phyloP scores from a whole-genome alignment of 2,888 invertebrate species.

The Strigamia transsilvanica region DNA sequence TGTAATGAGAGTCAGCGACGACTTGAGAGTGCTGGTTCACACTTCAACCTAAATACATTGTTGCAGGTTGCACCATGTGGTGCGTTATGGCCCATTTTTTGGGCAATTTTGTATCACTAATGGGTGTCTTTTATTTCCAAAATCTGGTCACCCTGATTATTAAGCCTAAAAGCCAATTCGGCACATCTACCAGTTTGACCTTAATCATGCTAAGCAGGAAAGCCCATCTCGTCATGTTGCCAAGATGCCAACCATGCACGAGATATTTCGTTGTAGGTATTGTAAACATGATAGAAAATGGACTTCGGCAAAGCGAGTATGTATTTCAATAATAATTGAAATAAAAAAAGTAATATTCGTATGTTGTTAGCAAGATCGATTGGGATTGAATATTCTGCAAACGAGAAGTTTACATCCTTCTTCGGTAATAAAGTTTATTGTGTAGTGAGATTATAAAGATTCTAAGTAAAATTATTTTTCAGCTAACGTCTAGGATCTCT shows the following conservation, averaged over 20 bases:
- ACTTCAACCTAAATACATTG: too few relatives aligned
- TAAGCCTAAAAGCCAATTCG: neutral
- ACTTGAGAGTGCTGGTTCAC: too few relatives aligned
- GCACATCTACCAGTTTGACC: neutral
- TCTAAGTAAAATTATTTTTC: neutral
- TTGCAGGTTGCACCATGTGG: too few relatives aligned
- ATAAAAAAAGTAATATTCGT: neutral
- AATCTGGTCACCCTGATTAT: too few relatives aligned
- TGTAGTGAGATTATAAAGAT: too few relatives aligned
- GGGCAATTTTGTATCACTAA: too few relatives aligned
- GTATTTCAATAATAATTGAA: neutral
- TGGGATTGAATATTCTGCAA: slow-evolving; percentile 6
- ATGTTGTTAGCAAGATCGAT: neutral
- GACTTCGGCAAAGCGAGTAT: slow-evolving; percentile 15
- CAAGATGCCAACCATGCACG: slow-evolving; percentile 13
- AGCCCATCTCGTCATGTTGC: neutral
- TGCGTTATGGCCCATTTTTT: too few relatives aligned
- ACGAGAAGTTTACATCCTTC: slow-evolving; percentile 16
- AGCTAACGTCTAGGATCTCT: neutral
- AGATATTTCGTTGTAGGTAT: slow-evolving; percentile 10
- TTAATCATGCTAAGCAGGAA: neutral
- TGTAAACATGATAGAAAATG: slow-evolving; percentile 3
- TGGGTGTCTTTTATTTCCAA: too few relatives aligned
- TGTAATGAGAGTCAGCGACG: too few relatives aligned
- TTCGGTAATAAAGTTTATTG: neutral